Percentiles rank a stretch among this genome's conserved stretches.
Conservation (phyloP, 1,140 invertebrate genomes). For the Pinna nobilis region DNA sequence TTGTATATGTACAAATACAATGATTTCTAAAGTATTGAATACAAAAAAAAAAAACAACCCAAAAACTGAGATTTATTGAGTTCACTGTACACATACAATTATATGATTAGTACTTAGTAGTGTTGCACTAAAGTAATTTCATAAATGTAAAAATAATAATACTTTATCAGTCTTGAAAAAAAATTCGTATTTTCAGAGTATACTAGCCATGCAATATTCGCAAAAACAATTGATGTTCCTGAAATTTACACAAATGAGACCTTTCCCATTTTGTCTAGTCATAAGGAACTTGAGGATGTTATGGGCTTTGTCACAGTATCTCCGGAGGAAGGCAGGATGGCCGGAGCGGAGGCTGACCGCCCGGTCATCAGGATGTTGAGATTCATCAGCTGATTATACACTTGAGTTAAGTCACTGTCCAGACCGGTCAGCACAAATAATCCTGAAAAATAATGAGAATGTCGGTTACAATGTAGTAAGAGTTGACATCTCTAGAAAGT, state of each 20-base stretch:
- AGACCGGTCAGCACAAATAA: slow-evolving; percentile 80
- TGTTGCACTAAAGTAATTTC: no score
- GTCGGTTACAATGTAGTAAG: no score
- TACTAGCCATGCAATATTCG: not conserved
- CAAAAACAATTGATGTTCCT: not conserved
- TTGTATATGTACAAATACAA: no score
- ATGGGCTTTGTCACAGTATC: not conserved
- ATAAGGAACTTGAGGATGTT: slow-evolving; percentile 18
- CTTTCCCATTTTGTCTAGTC: slow-evolving; percentile 20
- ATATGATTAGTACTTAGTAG: no score
- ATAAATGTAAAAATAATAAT: no score
- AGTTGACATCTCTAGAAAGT: slow-evolving; percentile 21
- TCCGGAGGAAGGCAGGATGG: not conserved
- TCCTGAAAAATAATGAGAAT: no score
- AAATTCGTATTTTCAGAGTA: not conserved
- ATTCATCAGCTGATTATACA: slow-evolving; percentile 81
- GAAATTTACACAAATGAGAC: slow-evolving; percentile 17
- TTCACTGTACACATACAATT: no score
- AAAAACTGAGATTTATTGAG: no score
- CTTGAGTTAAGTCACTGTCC: slow-evolving; percentile 80
- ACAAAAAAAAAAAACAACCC: no score
- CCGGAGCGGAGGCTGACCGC: not conserved
- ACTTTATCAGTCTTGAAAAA: not conserved
- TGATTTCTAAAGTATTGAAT: no score
- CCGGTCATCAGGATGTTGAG: slow-evolving; percentile 78